Percentiles rank a stretch among this genome's conserved stretches.
Evolutionary conservation across 2,797 vertebrate species (phyloP).

Genomic region (Acipenser ruthenus): DNA sequence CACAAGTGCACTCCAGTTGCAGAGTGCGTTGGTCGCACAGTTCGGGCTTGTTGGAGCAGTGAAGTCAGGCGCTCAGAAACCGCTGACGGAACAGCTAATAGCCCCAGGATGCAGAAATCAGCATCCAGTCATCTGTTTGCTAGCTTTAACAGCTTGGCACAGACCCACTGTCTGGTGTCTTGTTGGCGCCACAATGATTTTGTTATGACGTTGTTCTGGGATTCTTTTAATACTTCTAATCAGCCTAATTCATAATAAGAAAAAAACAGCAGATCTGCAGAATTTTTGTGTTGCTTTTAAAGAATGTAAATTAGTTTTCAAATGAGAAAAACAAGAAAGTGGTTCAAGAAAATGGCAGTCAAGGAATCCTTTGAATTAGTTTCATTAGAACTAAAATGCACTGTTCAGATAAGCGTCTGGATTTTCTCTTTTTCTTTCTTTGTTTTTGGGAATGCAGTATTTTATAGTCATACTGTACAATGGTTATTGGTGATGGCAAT

Average conservation of each 20-base stretch:
- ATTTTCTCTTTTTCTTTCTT: no score
- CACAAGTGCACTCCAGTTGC: constrained; percentile 26
- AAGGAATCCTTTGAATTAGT: constrained; percentile 24
- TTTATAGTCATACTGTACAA: no score
- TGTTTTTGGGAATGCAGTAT: no score
- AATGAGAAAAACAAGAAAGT: constrained; percentile 25
- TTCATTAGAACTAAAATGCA: constrained; percentile 28
- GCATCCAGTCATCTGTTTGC: not conserved
- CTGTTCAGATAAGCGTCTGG: no score
- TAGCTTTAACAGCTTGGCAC: constrained; percentile 8
- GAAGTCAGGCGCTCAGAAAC: constrained; percentile 17
- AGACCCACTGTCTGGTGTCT: not conserved
- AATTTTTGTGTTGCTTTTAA: no score
- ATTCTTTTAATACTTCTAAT: constrained; percentile 13
- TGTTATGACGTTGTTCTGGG: constrained; percentile 2
- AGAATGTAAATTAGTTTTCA: no score
- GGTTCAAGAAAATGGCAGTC: not conserved
- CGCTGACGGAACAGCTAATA: constrained; percentile 19
- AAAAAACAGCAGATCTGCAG: not conserved
- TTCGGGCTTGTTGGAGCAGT: constrained; percentile 21
- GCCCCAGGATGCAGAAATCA: not conserved
- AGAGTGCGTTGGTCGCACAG: constrained; percentile 20
- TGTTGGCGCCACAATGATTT: not conserved
- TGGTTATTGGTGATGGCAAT: no score
- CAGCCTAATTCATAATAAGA: constrained; percentile 13